These are phyloP conservation scores for Naso thynnoides DNA, from an alignment of 2,797 vertebrate genomes.

Conservation along the genomic window DNA sequence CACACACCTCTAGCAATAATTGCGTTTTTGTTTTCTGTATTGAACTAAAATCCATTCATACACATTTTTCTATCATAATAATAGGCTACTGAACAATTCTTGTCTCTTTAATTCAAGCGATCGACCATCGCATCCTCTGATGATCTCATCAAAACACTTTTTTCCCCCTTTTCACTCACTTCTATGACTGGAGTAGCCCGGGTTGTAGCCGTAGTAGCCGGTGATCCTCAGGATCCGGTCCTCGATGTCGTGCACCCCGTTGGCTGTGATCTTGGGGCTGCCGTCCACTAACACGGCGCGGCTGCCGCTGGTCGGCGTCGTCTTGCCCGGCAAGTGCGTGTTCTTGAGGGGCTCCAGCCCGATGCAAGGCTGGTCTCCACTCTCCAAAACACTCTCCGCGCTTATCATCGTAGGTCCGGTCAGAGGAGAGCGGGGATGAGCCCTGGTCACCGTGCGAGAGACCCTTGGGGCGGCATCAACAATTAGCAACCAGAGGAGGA, in stretches of 20 bases:
- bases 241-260: conserved; percentile 97
- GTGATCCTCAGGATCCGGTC: conserved; percentile 97
- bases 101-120: conserved; percentile 8
- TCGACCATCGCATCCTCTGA: conserved; percentile 32
- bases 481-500: conserved; percentile 61
- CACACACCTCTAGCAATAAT: not conserved
- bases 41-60: not conserved
- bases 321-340: conserved; percentile 79
- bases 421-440: conserved; percentile 41
- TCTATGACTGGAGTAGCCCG: conserved; percentile 96
- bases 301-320: conserved; percentile 74
- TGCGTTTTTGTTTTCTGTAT: not conserved
- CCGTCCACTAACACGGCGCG: conserved; percentile 57
- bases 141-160: conserved; percentile 23
- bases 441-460: conserved; percentile 66
- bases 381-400: conserved; percentile 70
- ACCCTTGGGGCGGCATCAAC: conserved; percentile 70
- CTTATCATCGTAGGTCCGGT: conserved; percentile 77
- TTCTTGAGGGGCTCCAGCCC: conserved; percentile 79
- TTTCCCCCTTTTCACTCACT: conserved; percentile 87
- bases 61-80: not conserved
- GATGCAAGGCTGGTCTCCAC: conserved; percentile 77
- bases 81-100: not conserved
- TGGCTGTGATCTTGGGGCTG: conserved; percentile 90
- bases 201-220: conserved; percentile 98